A percentile compares a stretch with the other conserved stretches of the same genome.
phyloP scores from a whole-genome alignment of 2,888 invertebrate genomes.

The Nineta flava region DNA sequence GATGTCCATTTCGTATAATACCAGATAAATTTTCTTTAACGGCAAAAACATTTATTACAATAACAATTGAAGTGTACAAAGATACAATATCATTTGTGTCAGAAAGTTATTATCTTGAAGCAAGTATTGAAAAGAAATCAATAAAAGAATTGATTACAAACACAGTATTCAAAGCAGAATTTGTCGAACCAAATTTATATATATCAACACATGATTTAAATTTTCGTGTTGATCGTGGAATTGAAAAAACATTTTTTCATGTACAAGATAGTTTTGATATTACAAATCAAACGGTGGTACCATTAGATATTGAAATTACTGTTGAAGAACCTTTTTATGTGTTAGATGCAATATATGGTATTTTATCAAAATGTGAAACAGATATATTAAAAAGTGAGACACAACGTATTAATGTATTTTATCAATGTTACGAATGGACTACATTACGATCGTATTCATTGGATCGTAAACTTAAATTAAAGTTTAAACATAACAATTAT shows the following conservation, averaged over 20 bases:
- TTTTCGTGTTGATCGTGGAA: constrained; percentile 34
- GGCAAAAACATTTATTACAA: constrained; percentile 13
- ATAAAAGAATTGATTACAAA: constrained; percentile 25
- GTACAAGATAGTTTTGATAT: constrained; percentile 21
- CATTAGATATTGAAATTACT: neutral
- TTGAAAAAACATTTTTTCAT: constrained; percentile 29
- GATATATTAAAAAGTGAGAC: constrained; percentile 1
- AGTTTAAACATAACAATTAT: too few relatives aligned
- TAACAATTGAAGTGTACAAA: constrained; percentile 27
- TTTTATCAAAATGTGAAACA: neutral
- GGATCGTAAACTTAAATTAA: too few relatives aligned
- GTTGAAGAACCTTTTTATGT: neutral
- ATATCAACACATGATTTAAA: constrained; percentile 31
- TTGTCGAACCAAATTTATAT: constrained; percentile 39
- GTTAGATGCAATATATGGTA: neutral
- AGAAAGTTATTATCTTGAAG: constrained; percentile 42
- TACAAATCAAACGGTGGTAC: neutral
- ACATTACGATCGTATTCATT: neutral
- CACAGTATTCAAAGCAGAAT: constrained; percentile 34
- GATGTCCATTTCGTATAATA: too few relatives aligned
- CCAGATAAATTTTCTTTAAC: neutral
- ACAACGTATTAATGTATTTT: constrained; percentile 5
- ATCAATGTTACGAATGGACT: neutral
- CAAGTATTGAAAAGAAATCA: constrained; percentile 35
- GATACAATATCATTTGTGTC: constrained; percentile 27